phyloP scores from a whole-genome alignment of 2,113 vertebrate species.

The Malurus melanocephalus region DNA sequence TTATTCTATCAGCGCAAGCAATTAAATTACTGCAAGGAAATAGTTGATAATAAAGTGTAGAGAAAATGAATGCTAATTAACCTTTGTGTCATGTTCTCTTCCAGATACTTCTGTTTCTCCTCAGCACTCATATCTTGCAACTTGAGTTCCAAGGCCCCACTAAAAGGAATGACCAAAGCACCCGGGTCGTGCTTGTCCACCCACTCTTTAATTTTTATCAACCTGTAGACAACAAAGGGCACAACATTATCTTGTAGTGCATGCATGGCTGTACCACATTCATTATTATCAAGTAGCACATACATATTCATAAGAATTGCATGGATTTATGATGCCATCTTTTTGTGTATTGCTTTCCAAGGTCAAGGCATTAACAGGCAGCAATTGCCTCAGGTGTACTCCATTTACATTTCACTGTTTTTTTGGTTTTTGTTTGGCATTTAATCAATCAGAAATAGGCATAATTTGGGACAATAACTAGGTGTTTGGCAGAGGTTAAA shows the following conservation, averaged over 20 bases:
- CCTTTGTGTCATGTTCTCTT: conserved; percentile 96
- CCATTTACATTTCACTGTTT: conserved; percentile 75
- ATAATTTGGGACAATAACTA: conserved; percentile 61
- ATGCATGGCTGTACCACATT: conserved; percentile 84
- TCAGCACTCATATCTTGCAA: conserved; percentile 89
- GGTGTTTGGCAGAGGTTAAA: conserved; percentile 51
- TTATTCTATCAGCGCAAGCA: conserved; percentile 99
- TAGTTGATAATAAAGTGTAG: conserved; percentile 98
- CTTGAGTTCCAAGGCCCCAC: conserved; percentile 92
- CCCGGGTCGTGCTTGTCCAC: conserved; percentile 94
- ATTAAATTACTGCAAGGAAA: conserved; percentile 99
- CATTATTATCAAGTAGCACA: conserved; percentile 83
- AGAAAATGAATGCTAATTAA: conserved; percentile 99
- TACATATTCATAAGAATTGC: conserved; percentile 88
- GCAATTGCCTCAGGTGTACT: conserved; percentile 80
- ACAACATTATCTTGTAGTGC: conserved; percentile 86
- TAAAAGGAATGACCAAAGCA: conserved; percentile 94
- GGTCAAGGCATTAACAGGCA: conserved; percentile 79
- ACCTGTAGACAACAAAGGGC: conserved; percentile 86
- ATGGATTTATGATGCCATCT: conserved; percentile 83
- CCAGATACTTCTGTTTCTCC: conserved; percentile 88
- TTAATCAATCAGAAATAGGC: conserved; percentile 58
- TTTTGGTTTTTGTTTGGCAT: conserved; percentile 69
- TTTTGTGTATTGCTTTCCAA: conserved; percentile 84
- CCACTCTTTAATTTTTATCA: conserved; percentile 99